Conservation (phyloP, 2,113 vertebrate genomes). For the Sapajus apella region DNA sequence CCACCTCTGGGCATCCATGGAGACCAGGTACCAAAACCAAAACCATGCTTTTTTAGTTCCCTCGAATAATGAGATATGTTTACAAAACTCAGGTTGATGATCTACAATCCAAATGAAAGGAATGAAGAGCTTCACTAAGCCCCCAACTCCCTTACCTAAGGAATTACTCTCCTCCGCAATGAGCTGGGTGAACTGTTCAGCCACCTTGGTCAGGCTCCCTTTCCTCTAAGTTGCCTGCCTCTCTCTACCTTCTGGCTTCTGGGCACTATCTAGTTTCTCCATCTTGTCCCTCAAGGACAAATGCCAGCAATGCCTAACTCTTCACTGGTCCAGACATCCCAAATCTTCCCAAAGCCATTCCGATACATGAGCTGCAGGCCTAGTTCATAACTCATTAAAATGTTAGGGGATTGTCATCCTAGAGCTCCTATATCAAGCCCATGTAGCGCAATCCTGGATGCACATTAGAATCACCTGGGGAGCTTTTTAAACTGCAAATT, state of each 20-base stretch:
- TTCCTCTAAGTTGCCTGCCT: neutral
- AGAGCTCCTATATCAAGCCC: neutral
- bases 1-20: neutral
- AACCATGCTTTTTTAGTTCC: neutral
- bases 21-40: neutral
- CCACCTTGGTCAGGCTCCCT: neutral
- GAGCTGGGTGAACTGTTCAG: neutral
- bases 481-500: neutral
- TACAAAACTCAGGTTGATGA: neutral
- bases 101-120: neutral
- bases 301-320: neutral
- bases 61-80: constrained; percentile 14
- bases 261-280: neutral
- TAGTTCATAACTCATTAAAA: neutral
- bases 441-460: neutral
- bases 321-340: neutral
- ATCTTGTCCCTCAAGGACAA: neutral
- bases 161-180: neutral
- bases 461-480: neutral
- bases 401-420: neutral
- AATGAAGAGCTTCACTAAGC: neutral
- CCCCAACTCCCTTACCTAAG: neutral
- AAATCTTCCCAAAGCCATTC: neutral
- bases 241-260: neutral
- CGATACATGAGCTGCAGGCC: neutral